These are phyloP conservation scores for Patagioenas fasciata DNA, from an alignment of 2,113 vertebrate species.

Conservation along the genomic window DNA sequence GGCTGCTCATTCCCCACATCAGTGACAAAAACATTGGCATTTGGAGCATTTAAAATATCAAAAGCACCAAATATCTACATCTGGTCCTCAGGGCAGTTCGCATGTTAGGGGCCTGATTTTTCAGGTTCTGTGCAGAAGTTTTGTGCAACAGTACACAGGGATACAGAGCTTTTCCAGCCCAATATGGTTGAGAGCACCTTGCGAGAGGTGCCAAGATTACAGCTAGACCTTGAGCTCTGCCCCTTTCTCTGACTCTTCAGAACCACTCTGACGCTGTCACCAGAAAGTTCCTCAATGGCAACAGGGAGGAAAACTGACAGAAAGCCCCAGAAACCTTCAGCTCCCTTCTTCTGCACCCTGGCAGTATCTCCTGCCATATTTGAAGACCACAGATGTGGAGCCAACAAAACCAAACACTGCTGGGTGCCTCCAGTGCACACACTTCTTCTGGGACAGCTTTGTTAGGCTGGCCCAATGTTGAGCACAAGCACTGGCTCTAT, in stretches of 20 bases:
- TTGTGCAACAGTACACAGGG: accelerated
- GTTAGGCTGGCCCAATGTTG: accelerated
- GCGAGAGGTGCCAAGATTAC: accelerated
- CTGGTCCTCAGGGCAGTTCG: neutral
- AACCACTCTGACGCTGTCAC: neutral
- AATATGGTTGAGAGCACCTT: accelerated
- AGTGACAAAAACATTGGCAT: neutral
- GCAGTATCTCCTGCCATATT: neutral
- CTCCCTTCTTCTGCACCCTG: neutral
- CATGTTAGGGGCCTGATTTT: neutral
- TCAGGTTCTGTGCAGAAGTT: neutral
- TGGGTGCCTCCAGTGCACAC: neutral
- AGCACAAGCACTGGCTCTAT: neutral
- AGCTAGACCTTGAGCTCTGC: neutral
- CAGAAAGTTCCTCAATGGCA: neutral
- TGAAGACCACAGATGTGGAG: neutral
- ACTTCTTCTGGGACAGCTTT: neutral
- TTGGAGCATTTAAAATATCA: neutral
- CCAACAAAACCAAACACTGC: neutral
- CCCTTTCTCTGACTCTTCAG: neutral
- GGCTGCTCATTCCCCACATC: accelerated
- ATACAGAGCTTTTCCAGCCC: neutral
- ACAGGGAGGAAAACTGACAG: neutral
- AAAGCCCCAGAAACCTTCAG: neutral
- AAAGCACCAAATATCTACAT: accelerated